phyloP scores from a whole-genome alignment of 2,797 vertebrate genomes.

The Clarias laeviceps region DNA sequence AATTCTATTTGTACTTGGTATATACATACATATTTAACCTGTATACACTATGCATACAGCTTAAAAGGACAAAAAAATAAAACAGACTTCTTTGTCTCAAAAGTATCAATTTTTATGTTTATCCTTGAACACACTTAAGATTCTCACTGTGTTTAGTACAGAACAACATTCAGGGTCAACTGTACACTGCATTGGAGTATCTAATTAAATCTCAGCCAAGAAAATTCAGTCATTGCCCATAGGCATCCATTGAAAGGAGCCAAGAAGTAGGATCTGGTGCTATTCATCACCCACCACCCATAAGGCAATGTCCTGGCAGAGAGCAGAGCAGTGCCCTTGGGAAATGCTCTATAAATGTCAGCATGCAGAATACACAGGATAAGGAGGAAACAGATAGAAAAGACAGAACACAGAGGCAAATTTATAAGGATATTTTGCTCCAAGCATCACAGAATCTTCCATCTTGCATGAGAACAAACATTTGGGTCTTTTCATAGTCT shows the following conservation, averaged over 20 bases:
- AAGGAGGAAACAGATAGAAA: conserved; percentile 40
- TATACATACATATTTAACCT: not conserved
- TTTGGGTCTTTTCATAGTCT: conserved; percentile 55
- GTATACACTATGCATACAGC: not conserved
- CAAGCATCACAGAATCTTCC: conserved; percentile 53
- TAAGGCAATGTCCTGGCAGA: conserved; percentile 39
- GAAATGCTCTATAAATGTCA: conserved; percentile 63
- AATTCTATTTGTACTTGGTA: not conserved
- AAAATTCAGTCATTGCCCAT: conserved; percentile 68
- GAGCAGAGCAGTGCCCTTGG: conserved; percentile 22
- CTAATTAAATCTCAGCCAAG: conserved; percentile 70
- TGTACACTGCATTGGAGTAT: conserved; percentile 65
- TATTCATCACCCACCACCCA: conserved; percentile 56
- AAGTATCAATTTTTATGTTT: conserved; percentile 34
- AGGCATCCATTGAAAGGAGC: conserved; percentile 60
- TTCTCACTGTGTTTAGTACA: conserved; percentile 51
- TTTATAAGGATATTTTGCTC: conserved; percentile 26
- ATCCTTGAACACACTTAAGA: conserved; percentile 58
- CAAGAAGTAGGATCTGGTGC: conserved; percentile 45
- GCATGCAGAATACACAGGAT: conserved; percentile 51
- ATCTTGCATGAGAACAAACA: conserved; percentile 59
- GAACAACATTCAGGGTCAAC: conserved; percentile 63
- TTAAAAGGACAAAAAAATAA: not conserved
- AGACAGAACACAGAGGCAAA: conserved; percentile 36
- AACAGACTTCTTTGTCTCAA: not conserved